These are phyloP conservation scores for Drosophila arawakana DNA, from an alignment of 1,140 invertebrate genomes.

Conservation along the genomic window DNA sequence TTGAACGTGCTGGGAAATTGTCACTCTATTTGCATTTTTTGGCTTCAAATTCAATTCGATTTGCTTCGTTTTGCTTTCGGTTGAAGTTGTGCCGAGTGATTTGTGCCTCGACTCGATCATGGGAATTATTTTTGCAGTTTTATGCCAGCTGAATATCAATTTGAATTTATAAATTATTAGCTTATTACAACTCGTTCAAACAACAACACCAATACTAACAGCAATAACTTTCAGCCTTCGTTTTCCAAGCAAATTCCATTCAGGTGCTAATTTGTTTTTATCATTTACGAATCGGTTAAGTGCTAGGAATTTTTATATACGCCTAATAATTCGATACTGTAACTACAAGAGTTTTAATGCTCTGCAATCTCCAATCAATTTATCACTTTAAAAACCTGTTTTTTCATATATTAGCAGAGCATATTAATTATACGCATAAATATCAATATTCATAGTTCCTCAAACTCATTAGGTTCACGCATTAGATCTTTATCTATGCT, in stretches of 20 bases:
- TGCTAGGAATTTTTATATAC: conserved; percentile 23
- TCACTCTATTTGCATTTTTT: conserved; percentile 66
- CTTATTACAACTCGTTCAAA: conserved; percentile 72
- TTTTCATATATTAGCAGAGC: background rate
- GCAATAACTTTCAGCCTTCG: conserved; percentile 3
- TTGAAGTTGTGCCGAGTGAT: conserved; percentile 42
- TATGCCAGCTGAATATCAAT: conserved; percentile 74
- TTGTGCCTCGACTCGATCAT: conserved; percentile 61
- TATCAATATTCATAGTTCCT: conserved; percentile 52
- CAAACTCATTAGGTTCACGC: background rate
- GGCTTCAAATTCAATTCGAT: conserved; percentile 21
- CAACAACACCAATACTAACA: background rate
- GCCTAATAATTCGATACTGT: background rate
- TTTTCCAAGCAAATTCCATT: conserved; percentile 25
- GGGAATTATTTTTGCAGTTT: conserved; percentile 76
- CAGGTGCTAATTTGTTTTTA: conserved; percentile 69
- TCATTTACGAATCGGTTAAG: conserved; percentile 48
- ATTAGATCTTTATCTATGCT: conserved; percentile 13
- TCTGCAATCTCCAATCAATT: conserved; percentile 29
- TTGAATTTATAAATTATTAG: conserved; percentile 73
- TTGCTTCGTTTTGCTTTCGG: conserved; percentile 5
- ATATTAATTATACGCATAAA: conserved; percentile 16
- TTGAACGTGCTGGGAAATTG: conserved; percentile 76
- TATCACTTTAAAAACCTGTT: conserved; percentile 43
- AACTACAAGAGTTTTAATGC: conserved; percentile 58